phyloP scores from a whole-genome alignment of 2,797 vertebrate species.

The Triplophysa yarkandensis region DNA sequence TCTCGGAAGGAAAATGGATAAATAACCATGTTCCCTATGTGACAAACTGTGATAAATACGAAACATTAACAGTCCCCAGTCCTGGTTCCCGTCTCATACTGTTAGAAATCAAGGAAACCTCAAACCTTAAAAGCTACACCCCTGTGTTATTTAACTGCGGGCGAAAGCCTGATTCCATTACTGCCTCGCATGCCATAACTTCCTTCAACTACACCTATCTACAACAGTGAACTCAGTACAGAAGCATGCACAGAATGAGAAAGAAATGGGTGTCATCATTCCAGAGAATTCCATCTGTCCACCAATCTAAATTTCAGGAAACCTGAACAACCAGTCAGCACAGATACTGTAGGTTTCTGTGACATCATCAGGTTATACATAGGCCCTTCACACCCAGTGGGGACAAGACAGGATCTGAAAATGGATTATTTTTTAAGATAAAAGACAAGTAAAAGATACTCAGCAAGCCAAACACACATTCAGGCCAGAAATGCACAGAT shows the following conservation, averaged over 20 bases:
- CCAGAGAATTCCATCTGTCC: neutral
- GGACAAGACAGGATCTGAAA: neutral
- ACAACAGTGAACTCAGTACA: neutral
- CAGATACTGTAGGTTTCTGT: slow-evolving; percentile 29
- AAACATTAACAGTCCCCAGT: slow-evolving; percentile 9
- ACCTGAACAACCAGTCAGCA: slow-evolving; percentile 28
- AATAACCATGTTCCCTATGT: neutral
- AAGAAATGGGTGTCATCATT: slow-evolving; percentile 11
- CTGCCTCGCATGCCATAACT: neutral
- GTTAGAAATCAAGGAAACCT: neutral
- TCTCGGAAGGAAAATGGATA: neutral
- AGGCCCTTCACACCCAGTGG: neutral
- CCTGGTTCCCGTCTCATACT: neutral
- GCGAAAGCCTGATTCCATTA: neutral
- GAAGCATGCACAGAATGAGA: slow-evolving; percentile 27
- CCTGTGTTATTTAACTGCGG: neutral
- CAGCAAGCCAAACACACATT: too few species aligned
- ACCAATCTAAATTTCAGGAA: neutral
- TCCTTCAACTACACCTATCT: neutral
- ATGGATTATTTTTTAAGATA: neutral
- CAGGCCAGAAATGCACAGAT: neutral
- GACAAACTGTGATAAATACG: neutral
- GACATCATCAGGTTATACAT: slow-evolving; percentile 17
- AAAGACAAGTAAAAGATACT: neutral
- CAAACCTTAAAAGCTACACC: neutral